Base-by-base conservation (phyloP, 1,140 invertebrate genomes). In the Sinella curviseta region DNA sequence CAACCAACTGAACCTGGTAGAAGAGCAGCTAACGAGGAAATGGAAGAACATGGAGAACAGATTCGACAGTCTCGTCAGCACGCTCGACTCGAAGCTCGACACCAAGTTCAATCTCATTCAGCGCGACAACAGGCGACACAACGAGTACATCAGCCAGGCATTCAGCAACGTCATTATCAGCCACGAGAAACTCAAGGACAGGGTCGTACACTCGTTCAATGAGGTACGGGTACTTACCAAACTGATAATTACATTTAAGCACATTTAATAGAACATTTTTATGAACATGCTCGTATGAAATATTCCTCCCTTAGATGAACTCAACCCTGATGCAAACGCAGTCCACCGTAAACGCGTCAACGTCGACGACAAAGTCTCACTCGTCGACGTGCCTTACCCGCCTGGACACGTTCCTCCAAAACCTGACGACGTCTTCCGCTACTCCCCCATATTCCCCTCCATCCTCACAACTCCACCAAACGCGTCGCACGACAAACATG, bases 1-100 rank as follows among this genome's bases (percentile, higher is more conserved):
- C 17, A 81, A 82, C 24, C 76, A 81, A 36, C 34, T 83, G 26
- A 82, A 65, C 34, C 77, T 81, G 28, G 60, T 82, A 54, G 79
- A 83, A 28, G 81, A 82, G 39, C 81, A 82, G 31, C 28, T 83
- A n/a, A 82, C 74, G 17, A 39, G 82, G 16, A 81, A 82, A 33
- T 83, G 77, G 78, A 83, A 83, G 39, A 80, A 55, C 17, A 67
- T 82, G 26, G 83, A 83, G 36, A 55, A 65, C 28, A 80, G 81
- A 33, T 76, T 83, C 26, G 83, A 83, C 26, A 31, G 2, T 0
- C 0, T 54, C 34, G 65, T 54, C 78, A 35, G 31, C 3, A 39
- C 0, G 14, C 14, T 78, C 0, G 81, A 82, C 17, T 57, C 77
- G 2, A 82, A 82, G 34, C 39, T 82, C 1, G 83, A 83, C 4